Base-by-base conservation (phyloP, 2,113 vertebrate species). In the Pelecanus crispus region DNA sequence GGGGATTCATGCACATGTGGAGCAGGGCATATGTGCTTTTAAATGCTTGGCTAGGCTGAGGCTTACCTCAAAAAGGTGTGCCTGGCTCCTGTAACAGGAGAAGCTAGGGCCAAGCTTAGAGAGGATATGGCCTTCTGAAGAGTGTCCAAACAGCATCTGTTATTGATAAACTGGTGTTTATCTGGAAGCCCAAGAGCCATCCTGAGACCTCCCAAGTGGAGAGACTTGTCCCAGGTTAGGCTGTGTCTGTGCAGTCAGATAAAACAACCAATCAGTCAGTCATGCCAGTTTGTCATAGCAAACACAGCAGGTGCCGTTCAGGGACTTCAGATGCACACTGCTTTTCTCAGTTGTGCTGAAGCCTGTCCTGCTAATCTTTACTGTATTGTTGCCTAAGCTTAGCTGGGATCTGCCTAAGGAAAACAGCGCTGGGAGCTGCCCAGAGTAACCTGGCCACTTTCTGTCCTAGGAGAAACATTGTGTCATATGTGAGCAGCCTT, bases 181-280 rank as follows among this genome's bases (percentile, higher is more conserved):
- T 88, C 25, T 91, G 91, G 81, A 45, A 87, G 62, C 34, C 53
- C 62, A n/a, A 40, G 91, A 89, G 83, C 89, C 34, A 49, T 82
- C 65, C 83, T 44, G 45, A 77, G 92, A 95, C 89, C 92, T 91
- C 91, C 95, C 89, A 92, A 17, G 86, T 71, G 17, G 86, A 90
- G 89, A 72, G 78, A 28, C 2, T 7, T 38, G 49, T 79, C 53
- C 45, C 66, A 50, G 10, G 19, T 68, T 63, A 47, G 77, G 1
- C 47, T 17, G 47, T 52, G 32, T 79, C 70, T 4, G 6, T 32
- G 58, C 71, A 28, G 66, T 22, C 49, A 45, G 67, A 38, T 59
- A 79, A 55, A 93, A 28, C 42, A n/a, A 17, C 22, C 36, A 5
- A 0, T 40, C 45, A 40, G 28, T 26, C 47, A 13, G 14, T 65